Conservation (phyloP, 2,888 invertebrate genomes). For the Melinaea marsaeus region DNA sequence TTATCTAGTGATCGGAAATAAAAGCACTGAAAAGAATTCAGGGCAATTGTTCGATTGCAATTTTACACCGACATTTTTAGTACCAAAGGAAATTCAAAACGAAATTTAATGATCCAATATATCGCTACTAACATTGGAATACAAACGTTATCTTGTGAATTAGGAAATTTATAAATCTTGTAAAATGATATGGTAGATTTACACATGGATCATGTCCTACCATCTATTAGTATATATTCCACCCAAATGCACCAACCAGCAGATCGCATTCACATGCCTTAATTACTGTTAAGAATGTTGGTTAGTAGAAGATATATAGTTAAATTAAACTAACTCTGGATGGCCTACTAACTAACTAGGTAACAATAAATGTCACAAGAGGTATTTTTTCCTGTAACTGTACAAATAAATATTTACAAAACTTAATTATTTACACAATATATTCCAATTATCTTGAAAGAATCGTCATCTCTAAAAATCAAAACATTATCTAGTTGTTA, state of each 20-base stretch:
- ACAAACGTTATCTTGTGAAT: slow-evolving; percentile 1
- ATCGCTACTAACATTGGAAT: too few species aligned
- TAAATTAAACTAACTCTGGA: background rate
- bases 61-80: background rate
- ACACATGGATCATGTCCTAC: slow-evolving; percentile 26
- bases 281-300: slow-evolving; percentile 34
- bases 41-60: slow-evolving; percentile 2
- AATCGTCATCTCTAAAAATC: too few species aligned
- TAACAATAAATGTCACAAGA: too few species aligned
- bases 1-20: background rate
- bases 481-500: background rate
- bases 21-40: background rate
- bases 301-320: slow-evolving; percentile 38
- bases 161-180: slow-evolving; percentile 15
- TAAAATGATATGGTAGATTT: slow-evolving; percentile 14
- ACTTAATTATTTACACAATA: too few species aligned
- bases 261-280: slow-evolving; percentile 64
- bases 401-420: too few species aligned
- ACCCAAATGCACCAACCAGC: slow-evolving; percentile 40
- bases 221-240: slow-evolving; percentile 59
- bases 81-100: background rate
- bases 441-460: too few species aligned
- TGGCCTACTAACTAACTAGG: too few species aligned
- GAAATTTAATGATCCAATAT: background rate
- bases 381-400: too few species aligned